Evolutionary conservation across 1,140 invertebrate genomes (phyloP), one percentile per base, ranked within the genome.

Genomic region (Anastrepha obliqua): DNA sequence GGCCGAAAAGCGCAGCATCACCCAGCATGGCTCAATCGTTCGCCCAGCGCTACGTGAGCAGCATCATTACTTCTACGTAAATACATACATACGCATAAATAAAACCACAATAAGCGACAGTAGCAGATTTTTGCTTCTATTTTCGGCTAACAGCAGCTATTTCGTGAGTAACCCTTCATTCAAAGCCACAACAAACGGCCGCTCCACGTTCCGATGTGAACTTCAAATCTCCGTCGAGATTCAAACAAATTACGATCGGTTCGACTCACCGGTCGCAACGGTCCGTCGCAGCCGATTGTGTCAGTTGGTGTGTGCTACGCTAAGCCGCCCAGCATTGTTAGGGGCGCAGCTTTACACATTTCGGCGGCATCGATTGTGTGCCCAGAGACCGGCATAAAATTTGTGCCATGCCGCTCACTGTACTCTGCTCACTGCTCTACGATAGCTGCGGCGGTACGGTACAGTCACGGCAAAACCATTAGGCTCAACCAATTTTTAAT

Each of bases 361-460:
- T 17, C 29, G 11, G 39, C 29, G 70, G 39, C 70, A 47, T 44
- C 42, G 44, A 47, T 74, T 81, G 74, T 81, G 47, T 55, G 47
- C 47, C 7, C 8, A 81, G 47, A 81, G 74, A 51, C 62, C 85
- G 85, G 85, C 85, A 47, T 60, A 86, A 86, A 60, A 39, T 2
- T 51, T 20, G 8, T 55, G 13, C 2, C 47, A 8, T 47, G 17
- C 44, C 17, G 47, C 17, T 67, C 6, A 11, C 64, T 29, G 17
- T 39, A 13, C 44, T 11, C 44, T 11, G 44, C 74, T 20, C 47
- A 8, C 47, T 29, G 74, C 47, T 81, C 6, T 17, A 29, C 44
- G 47, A 51, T 55, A 51, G 47, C 17, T 78, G 44, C n/a, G 44
- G 3, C 2, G 47, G 4, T 20, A 13, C 74, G n/a, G n/a, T 9